Evolutionary conservation across 2,888 invertebrate genomes (phyloP), one percentile per base, ranked within the genome.

Genomic region (Agonopterix heracliana): DNA sequence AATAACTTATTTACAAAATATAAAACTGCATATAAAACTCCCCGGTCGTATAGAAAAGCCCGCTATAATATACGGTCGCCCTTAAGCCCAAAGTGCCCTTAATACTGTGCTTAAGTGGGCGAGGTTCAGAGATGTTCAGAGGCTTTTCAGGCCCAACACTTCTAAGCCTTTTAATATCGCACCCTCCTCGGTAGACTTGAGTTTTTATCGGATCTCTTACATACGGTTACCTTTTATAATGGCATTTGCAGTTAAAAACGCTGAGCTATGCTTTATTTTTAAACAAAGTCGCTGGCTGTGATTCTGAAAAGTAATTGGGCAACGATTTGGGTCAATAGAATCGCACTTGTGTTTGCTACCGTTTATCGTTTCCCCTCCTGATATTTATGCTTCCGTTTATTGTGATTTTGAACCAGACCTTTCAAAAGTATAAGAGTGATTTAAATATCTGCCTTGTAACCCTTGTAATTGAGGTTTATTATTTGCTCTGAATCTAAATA

Each of bases 101-200:
- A 87, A 87, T 86, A 84, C 85, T 80, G 79, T 78, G 84, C 77
- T 84, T 77, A 85, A 87, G 88, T 78, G 85, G 74, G 84, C 83
- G 79, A 76, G 82, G 77, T 78, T 77, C 81, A 74, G 81, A 80
- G 80, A 82, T 78, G 78, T 81, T 81, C 81, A 77, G 79, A 78
- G 74, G 78, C 85, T 80, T 86, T 86, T 86, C 82, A 85, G 79
- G 71, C 73, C 78, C 74, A 82, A 85, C 87, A 85, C 87, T 86
- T 74, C 71, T 80, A 81, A 83, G 84, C 83, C 85, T 85, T 87
- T 87, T 88, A 86, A 87, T 87, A 85, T 85, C 77, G 78, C 79
- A 66, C 83, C 80, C 81, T 82, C 80, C 81, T 76, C 60, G 59
- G 59, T 63, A 63, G 56, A 67, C 68, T 61, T 63, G 68, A 66